A percentile compares a stretch with the other conserved stretches of the same genome.
These are phyloP conservation scores for Carassius carassius DNA, from an alignment of 2,113 vertebrate genomes.

Conservation along the genomic window DNA sequence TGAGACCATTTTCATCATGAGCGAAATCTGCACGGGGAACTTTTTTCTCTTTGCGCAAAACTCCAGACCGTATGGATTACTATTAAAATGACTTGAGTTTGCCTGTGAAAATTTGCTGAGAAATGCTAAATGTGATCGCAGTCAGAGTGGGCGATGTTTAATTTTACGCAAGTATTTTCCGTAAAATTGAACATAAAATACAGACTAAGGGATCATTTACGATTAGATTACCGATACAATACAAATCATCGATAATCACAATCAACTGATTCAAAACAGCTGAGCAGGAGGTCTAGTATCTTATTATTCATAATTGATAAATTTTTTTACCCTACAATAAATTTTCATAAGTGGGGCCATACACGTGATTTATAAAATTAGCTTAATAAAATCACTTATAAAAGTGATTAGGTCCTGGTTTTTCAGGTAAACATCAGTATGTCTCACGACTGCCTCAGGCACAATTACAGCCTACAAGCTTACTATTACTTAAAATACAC, in stretches of 20 bases:
- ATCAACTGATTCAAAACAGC: constrained; percentile 8
- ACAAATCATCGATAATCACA: not conserved
- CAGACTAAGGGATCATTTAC: not conserved
- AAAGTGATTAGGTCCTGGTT: constrained; percentile 35
- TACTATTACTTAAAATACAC: constrained; percentile 41
- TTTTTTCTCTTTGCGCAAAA: not conserved
- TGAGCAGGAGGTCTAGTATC: constrained; percentile 14
- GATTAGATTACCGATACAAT: not conserved
- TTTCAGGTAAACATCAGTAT: constrained; percentile 26
- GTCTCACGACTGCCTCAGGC: constrained; percentile 25
- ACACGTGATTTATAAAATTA: constrained; percentile 14
- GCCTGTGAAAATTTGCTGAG: not conserved
- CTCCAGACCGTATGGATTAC: not conserved
- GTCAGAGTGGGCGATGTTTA: not conserved
- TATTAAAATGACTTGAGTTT: not conserved
- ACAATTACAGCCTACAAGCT: constrained; percentile 23
- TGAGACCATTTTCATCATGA: no score
- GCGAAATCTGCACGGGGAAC: not conserved
- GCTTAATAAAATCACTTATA: constrained; percentile 20
- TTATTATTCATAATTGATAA: not conserved
- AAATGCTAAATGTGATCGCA: not conserved
- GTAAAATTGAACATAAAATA: not conserved
- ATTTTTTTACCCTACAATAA: not conserved
- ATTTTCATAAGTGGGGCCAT: constrained; percentile 5
- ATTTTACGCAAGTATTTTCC: not conserved